A percentile compares a stretch with the other conserved stretches of the same genome.
These are phyloP conservation scores for Ceratina calcarata DNA, from an alignment of 1,140 invertebrate genomes.

Conservation along the genomic window DNA sequence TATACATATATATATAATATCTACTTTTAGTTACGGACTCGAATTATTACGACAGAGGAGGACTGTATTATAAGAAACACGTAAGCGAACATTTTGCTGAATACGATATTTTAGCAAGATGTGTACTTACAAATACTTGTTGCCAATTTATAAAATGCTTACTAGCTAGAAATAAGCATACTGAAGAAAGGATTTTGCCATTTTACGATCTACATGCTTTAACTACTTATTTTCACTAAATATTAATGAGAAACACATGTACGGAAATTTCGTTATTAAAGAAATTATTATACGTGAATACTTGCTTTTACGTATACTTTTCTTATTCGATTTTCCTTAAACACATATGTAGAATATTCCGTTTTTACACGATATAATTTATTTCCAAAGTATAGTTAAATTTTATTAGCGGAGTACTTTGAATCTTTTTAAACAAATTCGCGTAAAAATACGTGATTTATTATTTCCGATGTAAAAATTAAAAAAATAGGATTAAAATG, in stretches of 20 bases:
- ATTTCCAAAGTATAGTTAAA: background rate
- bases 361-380: slow-evolving; percentile 25
- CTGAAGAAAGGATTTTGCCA: slow-evolving; percentile 34
- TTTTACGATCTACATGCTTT: slow-evolving; percentile 31
- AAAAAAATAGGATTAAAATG: background rate
- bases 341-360: slow-evolving; percentile 11
- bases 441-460: slow-evolving; percentile 11
- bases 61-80: slow-evolving; percentile 64
- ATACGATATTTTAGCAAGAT: slow-evolving; percentile 55
- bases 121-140: slow-evolving; percentile 61
- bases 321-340: slow-evolving; percentile 26
- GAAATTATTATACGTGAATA: background rate
- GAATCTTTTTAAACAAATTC: background rate
- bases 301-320: slow-evolving; percentile 5
- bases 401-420: background rate
- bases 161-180: slow-evolving; percentile 43
- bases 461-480: slow-evolving; percentile 7
- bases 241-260: too few relatives aligned
- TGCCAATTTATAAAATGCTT: slow-evolving; percentile 69
- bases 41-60: slow-evolving; percentile 70
- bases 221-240: too few relatives aligned
- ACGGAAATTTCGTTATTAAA: background rate
- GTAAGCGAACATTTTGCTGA: slow-evolving; percentile 60
- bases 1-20: slow-evolving; percentile 60
- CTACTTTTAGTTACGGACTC: slow-evolving; percentile 78